phyloP scores from a whole-genome alignment of 2,797 vertebrate genomes.

The Phoeniculus purpureus region DNA sequence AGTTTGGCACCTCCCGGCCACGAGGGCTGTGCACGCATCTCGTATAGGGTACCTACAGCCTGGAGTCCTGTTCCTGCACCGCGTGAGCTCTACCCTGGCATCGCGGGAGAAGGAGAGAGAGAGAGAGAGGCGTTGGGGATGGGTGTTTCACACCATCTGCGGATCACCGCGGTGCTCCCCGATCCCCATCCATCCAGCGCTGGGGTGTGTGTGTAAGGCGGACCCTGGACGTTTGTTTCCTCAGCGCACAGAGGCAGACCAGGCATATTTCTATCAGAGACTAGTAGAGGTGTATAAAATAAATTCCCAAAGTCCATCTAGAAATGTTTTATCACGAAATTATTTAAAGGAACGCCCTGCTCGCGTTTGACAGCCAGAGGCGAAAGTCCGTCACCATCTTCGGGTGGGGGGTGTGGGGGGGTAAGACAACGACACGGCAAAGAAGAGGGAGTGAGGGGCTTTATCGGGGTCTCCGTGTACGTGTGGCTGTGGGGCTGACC shows the following conservation, averaged over 20 bases:
- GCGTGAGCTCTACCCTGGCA: background rate
- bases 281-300: background rate
- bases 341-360: background rate
- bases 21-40: background rate
- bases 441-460: background rate
- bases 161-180: background rate
- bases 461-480: background rate
- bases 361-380: slow-evolving; percentile 13
- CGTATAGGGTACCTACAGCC: background rate
- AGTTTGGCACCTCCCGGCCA: background rate
- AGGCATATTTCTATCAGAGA: background rate
- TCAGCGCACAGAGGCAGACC: background rate
- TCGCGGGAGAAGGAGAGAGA: background rate
- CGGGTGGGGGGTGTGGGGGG: background rate
- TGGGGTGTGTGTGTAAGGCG: background rate
- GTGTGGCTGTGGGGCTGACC: background rate
- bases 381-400: slow-evolving; percentile 42
- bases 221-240: background rate
- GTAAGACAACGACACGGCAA: background rate
- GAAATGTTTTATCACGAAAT: background rate
- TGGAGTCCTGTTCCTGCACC: background rate
- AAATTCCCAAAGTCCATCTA: background rate
- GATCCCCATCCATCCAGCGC: background rate
- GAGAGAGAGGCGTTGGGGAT: background rate
- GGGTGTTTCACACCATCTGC: background rate